Conservation (phyloP, 1,140 invertebrate genomes). For the Protaetia brevitarsis region DNA sequence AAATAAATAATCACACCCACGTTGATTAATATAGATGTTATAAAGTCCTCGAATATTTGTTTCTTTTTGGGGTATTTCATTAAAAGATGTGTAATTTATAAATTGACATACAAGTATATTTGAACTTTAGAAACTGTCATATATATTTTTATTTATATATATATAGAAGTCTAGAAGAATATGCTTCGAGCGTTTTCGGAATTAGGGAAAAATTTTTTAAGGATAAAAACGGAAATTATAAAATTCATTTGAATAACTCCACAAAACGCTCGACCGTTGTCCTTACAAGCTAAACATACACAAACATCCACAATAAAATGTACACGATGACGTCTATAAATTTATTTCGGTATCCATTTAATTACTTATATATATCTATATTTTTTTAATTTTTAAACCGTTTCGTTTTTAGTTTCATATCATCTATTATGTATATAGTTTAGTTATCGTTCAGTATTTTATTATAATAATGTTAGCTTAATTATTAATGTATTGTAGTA, state of each 20-base stretch:
- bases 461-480: background rate
- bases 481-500: background rate
- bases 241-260: conserved; percentile 6
- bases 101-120: conserved; percentile 39
- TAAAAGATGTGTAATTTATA: conserved; percentile 24
- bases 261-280: background rate
- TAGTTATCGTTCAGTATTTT: conserved; percentile 15
- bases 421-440: conserved; percentile 7
- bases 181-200: conserved; percentile 25
- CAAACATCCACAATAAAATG: conserved; percentile 21
- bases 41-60: background rate
- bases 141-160: too few relatives aligned
- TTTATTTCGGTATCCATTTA: too few relatives aligned
- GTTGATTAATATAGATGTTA: too few relatives aligned
- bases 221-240: too few relatives aligned
- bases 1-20: too few relatives aligned
- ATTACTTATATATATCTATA: background rate
- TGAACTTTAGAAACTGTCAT: conserved; percentile 35
- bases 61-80: background rate
- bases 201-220: background rate
- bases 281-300: conserved; percentile 18
- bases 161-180: conserved; percentile 37
- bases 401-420: conserved; percentile 20
- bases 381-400: background rate
- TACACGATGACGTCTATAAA: conserved; percentile 8